A percentile compares a stretch with the other conserved stretches of the same genome.
phyloP scores from a whole-genome alignment of 2,888 invertebrate species.

The Harpalus rubripes region DNA sequence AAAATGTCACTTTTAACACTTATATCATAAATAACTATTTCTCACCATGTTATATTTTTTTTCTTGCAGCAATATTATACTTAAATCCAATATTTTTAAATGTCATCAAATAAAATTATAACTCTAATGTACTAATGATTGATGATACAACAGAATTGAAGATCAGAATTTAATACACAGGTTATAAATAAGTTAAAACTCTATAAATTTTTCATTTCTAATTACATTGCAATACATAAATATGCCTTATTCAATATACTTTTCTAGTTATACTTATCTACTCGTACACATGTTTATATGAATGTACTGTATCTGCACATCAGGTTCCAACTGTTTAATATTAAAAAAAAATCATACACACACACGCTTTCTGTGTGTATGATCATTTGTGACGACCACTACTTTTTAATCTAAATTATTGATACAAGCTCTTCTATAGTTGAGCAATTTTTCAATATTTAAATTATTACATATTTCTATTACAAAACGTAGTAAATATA shows the following conservation, averaged over 20 bases:
- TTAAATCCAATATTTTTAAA: background rate
- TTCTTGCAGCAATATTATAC: conserved; percentile 1
- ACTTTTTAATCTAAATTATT: conserved; percentile 16
- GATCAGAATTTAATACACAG: conserved; percentile 38
- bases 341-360: background rate
- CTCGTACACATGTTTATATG: conserved; percentile 2
- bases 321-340: conserved; percentile 18
- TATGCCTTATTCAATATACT: conserved; percentile 13
- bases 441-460: conserved; percentile 40
- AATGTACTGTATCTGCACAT: background rate
- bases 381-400: background rate
- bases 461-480: conserved; percentile 24
- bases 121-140: conserved; percentile 31
- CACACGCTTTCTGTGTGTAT: background rate
- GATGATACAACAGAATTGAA: conserved; percentile 18
- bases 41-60: background rate
- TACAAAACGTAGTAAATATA: background rate
- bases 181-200: background rate
- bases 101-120: conserved; percentile 38
- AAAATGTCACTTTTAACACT: too few species aligned
- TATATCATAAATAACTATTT: too few species aligned
- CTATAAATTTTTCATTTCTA: conserved; percentile 39
- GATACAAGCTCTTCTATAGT: background rate
- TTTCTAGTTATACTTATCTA: conserved; percentile 12
- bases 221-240: conserved; percentile 29